Evolutionary conservation across 2,888 invertebrate genomes (phyloP).

Genomic region (Pantelozetes paolii): DNA sequence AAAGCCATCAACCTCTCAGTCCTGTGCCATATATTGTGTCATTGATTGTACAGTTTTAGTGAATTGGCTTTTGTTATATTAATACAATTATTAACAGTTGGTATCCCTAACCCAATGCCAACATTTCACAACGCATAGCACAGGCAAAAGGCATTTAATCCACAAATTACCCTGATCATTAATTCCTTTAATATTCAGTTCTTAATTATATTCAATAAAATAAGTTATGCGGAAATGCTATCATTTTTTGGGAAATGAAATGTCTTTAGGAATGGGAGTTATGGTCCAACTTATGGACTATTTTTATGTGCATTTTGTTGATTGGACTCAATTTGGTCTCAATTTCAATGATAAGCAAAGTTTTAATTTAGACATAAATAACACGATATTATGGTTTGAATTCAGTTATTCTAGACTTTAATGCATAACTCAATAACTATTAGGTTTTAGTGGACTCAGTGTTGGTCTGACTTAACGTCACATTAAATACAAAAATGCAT

Average conservation of each 20-base stretch:
- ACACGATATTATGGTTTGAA: too few relatives aligned
- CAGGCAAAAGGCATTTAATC: not conserved
- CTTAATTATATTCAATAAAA: slow-evolving; percentile 3
- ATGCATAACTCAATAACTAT: not conserved
- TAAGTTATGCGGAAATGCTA: not conserved
- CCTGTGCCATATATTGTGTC: not conserved
- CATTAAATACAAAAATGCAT: not conserved
- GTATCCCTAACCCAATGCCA: not conserved
- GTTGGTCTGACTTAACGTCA: not conserved
- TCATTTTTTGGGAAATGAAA: not conserved
- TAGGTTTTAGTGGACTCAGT: not conserved
- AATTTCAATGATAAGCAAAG: too few relatives aligned
- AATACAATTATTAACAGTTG: slow-evolving; percentile 7
- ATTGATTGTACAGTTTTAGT: not conserved
- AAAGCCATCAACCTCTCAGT: not conserved
- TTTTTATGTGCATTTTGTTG: not conserved
- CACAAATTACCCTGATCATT: not conserved
- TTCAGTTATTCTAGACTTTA: not conserved
- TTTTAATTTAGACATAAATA: too few relatives aligned
- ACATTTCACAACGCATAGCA: not conserved
- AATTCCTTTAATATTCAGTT: not conserved
- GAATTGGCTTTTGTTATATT: not conserved
- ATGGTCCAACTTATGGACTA: not conserved
- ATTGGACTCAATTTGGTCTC: too few relatives aligned
- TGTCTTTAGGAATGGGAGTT: not conserved